phyloP scores from a whole-genome alignment of 1,140 invertebrate genomes.

The Euglossa dilemma region DNA sequence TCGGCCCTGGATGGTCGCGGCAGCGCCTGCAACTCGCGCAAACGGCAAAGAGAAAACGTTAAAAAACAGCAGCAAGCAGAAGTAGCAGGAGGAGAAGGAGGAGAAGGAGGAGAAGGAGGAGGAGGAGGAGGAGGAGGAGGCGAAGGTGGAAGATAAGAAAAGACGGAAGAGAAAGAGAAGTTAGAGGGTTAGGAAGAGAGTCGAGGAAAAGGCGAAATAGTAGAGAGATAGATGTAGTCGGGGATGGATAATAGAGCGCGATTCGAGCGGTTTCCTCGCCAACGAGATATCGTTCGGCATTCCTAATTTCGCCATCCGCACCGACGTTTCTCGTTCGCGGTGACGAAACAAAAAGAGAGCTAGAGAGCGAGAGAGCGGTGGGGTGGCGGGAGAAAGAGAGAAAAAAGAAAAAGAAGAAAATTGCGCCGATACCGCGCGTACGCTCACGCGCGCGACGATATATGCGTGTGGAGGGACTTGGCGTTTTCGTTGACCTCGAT shows the following conservation, averaged over 20 bases:
- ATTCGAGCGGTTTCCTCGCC: too few relatives aligned
- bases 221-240: neutral
- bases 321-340: too few relatives aligned
- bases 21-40: neutral
- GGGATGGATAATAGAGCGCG: neutral
- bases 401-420: too few relatives aligned
- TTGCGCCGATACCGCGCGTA: too few relatives aligned
- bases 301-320: too few relatives aligned
- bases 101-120: neutral
- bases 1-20: constrained; percentile 18
- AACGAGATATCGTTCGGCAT: neutral
- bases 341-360: too few relatives aligned
- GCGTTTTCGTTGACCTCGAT: neutral
- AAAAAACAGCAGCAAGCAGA: too few relatives aligned
- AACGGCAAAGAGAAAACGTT: neutral
- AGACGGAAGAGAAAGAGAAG: neutral
- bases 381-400: too few relatives aligned
- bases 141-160: neutral
- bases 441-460: too few relatives aligned
- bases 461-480: neutral
- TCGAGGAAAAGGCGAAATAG: neutral
- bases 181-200: neutral
- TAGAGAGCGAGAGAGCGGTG: too few relatives aligned
- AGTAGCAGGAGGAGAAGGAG: neutral
- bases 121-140: neutral